Base-by-base conservation (phyloP, 2,113 vertebrate genomes). In the Esox niger region DNA sequence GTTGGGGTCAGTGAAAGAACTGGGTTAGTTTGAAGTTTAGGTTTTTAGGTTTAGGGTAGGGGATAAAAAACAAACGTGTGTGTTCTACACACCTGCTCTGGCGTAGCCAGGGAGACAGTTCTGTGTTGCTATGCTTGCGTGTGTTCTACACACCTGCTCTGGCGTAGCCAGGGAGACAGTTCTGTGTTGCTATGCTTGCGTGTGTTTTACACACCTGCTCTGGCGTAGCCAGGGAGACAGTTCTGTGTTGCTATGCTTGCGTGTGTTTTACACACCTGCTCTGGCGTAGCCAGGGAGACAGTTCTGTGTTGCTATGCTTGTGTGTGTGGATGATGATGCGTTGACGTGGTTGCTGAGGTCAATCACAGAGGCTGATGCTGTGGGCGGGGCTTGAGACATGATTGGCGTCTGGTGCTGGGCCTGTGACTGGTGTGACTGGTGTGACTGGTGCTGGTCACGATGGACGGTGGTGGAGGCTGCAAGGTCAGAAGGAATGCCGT, bases 401-500 rank as follows among this genome's bases (percentile, higher is more conserved):
- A 56, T 43, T 52, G 71, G 58, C 21, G 68, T 69, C 1, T 67
- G 66, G 29, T 64, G 46, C n/a, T 76, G 68, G 84, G 82, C 83
- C 82, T 6, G 93, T 86, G 61, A 21, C 49, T n/a, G n/a, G n/a
- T n/a, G n/a, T n/a, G n/a, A n/a, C n/a, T n/a, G n/a, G n/a, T 6
- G 93, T 86, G 61, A 21, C 49, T 69, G 80, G 46, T 91, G 93
- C 75, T 93, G 92, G 1, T 92, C 89, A 78, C 84, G 93, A 79
- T 92, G 92, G 83, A n/a, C n/a, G n/a, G n/a, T n/a, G n/a, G 94
- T 92, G 0, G 94, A 93, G 67, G 92, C 91, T 29, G 89, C 86
- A 1, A 93, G 92, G 75, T 92, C 94, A 68, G 94, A 94, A 43
- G 94, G 94, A 67, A 96, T 95, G 78, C 95, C 94, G 75, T 96